These are phyloP conservation scores for Zenarchopterus dispar DNA, from an alignment of 2,797 vertebrate species.

Conservation along the genomic window DNA sequence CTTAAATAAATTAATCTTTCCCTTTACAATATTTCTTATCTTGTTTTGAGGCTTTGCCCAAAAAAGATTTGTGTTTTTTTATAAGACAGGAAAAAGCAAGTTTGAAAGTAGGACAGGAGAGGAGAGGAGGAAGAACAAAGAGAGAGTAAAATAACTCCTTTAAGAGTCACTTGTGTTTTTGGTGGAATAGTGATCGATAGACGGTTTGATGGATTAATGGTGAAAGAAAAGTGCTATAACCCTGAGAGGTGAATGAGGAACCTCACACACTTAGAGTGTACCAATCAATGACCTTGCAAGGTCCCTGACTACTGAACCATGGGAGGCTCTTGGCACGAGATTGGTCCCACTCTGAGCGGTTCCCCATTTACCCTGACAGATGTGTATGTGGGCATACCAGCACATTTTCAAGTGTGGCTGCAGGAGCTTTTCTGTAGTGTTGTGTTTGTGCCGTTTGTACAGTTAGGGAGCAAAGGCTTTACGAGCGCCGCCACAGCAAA, in stretches of 20 bases:
- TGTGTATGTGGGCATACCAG: background rate
- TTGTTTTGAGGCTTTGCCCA: too few species aligned
- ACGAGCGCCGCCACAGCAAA: slow-evolving; percentile 39
- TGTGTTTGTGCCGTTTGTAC: slow-evolving; percentile 22
- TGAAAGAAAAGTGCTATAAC: background rate
- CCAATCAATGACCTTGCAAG: slow-evolving; percentile 9
- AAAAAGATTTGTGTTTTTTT: background rate
- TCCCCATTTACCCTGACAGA: slow-evolving; percentile 6
- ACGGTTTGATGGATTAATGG: slow-evolving; percentile 7
- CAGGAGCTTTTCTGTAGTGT: slow-evolving; percentile 9
- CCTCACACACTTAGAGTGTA: background rate
- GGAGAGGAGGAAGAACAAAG: background rate
- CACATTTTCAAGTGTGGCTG: slow-evolving; percentile 8
- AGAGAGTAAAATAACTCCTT: background rate
- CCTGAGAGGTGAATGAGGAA: background rate
- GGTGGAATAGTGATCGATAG: slow-evolving; percentile 17
- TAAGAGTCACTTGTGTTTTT: slow-evolving; percentile 12
- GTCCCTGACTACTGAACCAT: slow-evolving; percentile 17
- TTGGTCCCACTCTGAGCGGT: slow-evolving; percentile 13
- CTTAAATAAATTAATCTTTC: too few species aligned
- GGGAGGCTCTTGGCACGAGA: slow-evolving; percentile 16
- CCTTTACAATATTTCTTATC: too few species aligned
- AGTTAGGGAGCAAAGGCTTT: slow-evolving; percentile 32
- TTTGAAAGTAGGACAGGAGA: background rate
- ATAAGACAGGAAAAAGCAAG: background rate